A percentile compares a stretch with the other conserved stretches of the same genome.
Conservation (phyloP, 2,888 invertebrate genomes). For the Noctua janthe region DNA sequence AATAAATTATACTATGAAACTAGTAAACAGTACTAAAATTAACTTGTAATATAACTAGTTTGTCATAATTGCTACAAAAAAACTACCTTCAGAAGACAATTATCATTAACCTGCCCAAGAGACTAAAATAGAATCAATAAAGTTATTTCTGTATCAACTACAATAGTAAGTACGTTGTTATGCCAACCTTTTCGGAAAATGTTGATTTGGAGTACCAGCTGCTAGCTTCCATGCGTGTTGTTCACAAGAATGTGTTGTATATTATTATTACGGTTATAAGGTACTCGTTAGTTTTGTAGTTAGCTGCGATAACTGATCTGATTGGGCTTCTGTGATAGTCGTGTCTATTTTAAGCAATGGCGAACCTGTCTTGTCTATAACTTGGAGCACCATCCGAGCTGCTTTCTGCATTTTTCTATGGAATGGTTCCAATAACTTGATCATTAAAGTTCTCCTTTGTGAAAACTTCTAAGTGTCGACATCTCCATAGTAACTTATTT, state of each 20-base stretch:
- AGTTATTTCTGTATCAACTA: slow-evolving; percentile 22
- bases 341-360: slow-evolving; percentile 25
- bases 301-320: slow-evolving; percentile 9
- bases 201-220: not conserved
- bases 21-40: slow-evolving; percentile 8
- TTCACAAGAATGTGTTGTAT: not conserved
- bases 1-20: not conserved
- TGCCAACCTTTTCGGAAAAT: not conserved
- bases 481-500: too few relatives aligned
- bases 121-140: slow-evolving; percentile 20
- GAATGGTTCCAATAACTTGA: not conserved
- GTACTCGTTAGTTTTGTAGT: not conserved
- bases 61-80: not conserved
- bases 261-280: not conserved
- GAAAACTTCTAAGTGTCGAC: too few relatives aligned
- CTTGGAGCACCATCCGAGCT: not conserved
- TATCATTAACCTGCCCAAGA: slow-evolving; percentile 15
- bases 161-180: not conserved
- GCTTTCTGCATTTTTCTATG: slow-evolving; percentile 8
- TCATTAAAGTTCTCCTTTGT: too few relatives aligned
- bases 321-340: slow-evolving; percentile 6
- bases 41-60: slow-evolving; percentile 26
- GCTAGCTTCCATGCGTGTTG: not conserved
- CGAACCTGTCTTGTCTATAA: slow-evolving; percentile 1
- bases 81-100: slow-evolving; percentile 19